Conservation (phyloP, 2,888 invertebrate genomes). For the Luffia ferchaultella region DNA sequence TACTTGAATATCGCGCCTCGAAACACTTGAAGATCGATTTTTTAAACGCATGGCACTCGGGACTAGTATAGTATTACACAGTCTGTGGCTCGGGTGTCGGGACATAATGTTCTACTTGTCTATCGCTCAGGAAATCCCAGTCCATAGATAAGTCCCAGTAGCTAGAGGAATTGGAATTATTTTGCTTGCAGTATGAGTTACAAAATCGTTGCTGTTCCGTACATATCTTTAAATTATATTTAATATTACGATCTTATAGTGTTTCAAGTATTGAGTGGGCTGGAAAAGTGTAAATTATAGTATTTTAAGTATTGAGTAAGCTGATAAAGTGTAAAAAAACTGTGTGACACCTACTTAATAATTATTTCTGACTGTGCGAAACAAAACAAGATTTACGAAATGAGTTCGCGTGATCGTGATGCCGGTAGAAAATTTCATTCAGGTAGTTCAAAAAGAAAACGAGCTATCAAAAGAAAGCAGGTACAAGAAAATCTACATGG, state of each 20-base stretch:
- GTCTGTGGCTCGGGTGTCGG: conserved; percentile 1
- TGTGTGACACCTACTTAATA: conserved; percentile 7
- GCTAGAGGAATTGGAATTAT: conserved; percentile 3
- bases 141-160: too few species aligned
- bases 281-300: too few species aligned
- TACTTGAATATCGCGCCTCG: too few species aligned
- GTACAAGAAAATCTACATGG: conserved; percentile 10
- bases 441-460: conserved; percentile 10
- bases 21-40: too few species aligned
- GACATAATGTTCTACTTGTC: too few species aligned
- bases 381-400: conserved; percentile 12
- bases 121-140: conserved; percentile 4
- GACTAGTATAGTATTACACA: too few species aligned
- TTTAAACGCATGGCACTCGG: too few species aligned
- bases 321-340: conserved; percentile 7
- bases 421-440: conserved; percentile 12
- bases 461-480: conserved; percentile 8
- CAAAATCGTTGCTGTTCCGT: conserved; percentile 7
- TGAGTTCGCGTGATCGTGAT: conserved; percentile 12
- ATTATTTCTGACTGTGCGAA: conserved; percentile 3
- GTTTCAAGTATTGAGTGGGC: too few species aligned
- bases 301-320: conserved; percentile 7
- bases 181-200: conserved; percentile 7
- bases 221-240: conserved; percentile 6
- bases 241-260: conserved; percentile 7